These are phyloP conservation scores for Gopherus evgoodei DNA, from an alignment of 2,113 vertebrate genomes.

Conservation along the genomic window DNA sequence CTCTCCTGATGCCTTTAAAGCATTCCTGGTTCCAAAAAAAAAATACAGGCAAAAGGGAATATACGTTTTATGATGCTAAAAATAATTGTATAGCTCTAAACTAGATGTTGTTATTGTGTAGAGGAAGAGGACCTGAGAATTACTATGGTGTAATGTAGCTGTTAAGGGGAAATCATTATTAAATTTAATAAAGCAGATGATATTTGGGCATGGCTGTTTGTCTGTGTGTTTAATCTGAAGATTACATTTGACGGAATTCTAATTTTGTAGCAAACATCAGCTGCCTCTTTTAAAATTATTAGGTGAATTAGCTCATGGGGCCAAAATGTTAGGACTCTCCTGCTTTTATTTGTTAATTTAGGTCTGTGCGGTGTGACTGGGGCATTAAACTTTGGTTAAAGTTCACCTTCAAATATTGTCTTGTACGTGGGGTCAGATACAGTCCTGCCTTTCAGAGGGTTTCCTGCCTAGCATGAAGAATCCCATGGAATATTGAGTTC, in stretches of 20 bases:
- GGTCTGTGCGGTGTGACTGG: background rate
- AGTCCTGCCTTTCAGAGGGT: background rate
- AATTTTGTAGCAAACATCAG: background rate
- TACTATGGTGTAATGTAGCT: background rate
- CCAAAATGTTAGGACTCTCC: too few relatives aligned
- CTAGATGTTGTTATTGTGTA: background rate
- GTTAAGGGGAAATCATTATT: background rate
- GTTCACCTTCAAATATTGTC: background rate
- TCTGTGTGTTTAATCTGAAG: background rate
- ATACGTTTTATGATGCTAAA: conserved; percentile 20
- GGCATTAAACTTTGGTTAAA: background rate
- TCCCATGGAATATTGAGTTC: background rate
- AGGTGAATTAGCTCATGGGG: background rate
- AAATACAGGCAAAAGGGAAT: conserved; percentile 21
- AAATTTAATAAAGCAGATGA: background rate
- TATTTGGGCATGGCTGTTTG: background rate
- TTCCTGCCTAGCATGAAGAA: background rate
- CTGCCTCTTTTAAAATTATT: background rate
- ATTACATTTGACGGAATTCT: background rate
- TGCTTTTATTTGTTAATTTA: background rate
- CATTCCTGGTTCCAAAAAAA: background rate
- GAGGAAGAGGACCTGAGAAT: background rate
- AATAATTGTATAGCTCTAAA: background rate
- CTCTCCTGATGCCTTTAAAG: conserved; percentile 11
- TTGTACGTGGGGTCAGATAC: background rate